A percentile compares a stretch with the other conserved stretches of the same genome.
phyloP scores from a whole-genome alignment of 2,888 invertebrate species.

The Mesorhabditis sp. region DNA sequence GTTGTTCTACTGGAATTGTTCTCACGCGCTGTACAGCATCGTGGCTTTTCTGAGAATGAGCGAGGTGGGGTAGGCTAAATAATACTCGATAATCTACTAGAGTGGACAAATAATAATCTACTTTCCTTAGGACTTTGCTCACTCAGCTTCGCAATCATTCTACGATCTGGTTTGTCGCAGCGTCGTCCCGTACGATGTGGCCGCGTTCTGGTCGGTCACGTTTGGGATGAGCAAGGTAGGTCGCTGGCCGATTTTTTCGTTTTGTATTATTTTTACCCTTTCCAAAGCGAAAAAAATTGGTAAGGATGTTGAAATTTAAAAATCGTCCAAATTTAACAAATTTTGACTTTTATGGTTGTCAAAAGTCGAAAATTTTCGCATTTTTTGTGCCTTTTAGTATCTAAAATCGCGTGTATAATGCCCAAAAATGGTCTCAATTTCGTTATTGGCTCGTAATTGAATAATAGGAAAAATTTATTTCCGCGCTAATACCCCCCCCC shows the following conservation, averaged over 20 bases:
- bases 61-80: not conserved
- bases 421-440: no score
- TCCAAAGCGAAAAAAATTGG: no score
- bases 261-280: no score
- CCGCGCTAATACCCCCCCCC: no score
- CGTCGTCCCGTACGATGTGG: conserved; percentile 39
- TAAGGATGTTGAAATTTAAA: no score
- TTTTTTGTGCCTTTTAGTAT: no score
- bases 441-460: no score
- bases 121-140: not conserved
- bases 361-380: no score
- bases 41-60: not conserved
- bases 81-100: not conserved
- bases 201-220: conserved; percentile 37
- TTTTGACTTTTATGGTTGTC: no score
- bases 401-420: no score
- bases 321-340: no score
- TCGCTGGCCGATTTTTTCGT: not conserved
- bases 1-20: not conserved
- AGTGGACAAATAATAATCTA: not conserved
- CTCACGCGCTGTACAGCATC: not conserved
- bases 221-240: conserved; percentile 34
- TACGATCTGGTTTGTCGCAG: not conserved
- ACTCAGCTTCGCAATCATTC: not conserved
- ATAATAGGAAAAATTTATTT: no score